Evolutionary conservation across 2,888 invertebrate genomes (phyloP).

Genomic region (Tetranychus piercei): DNA sequence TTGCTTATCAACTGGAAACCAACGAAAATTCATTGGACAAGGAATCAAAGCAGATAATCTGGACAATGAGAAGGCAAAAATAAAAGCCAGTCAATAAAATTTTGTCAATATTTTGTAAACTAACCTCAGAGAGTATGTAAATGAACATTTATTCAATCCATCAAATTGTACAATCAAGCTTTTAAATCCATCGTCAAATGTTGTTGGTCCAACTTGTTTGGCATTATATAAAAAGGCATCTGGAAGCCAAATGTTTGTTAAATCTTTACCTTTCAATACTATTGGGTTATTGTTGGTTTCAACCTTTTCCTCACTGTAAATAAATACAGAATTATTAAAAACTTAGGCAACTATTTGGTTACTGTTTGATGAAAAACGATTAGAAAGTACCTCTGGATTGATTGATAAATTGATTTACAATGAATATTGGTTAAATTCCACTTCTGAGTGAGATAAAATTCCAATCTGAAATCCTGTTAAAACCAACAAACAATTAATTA

Average conservation of each 20-base stretch:
- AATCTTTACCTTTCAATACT: neutral
- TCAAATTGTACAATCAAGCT: neutral
- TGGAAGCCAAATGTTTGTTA: neutral
- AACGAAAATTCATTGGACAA: neutral
- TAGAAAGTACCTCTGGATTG: neutral
- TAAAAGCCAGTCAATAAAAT: too few species aligned
- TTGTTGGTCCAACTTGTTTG: neutral
- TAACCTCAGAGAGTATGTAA: neutral
- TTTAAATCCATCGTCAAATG: neutral
- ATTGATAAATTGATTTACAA: neutral
- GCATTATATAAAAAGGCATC: neutral
- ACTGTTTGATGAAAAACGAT: too few species aligned
- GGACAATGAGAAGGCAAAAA: neutral
- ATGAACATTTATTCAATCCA: neutral
- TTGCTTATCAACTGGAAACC: neutral
- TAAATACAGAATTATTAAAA: neutral
- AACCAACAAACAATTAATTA: neutral
- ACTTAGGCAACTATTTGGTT: too few species aligned
- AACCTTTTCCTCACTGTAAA: neutral
- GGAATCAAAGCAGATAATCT: neutral
- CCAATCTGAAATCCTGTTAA: neutral
- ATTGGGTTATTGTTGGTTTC: neutral
- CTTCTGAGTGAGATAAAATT: neutral
- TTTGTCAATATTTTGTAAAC: too few species aligned
- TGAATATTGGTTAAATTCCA: neutral